phyloP scores from a whole-genome alignment of 2,797 vertebrate genomes.

The Pipistrellus pygmaeus region DNA sequence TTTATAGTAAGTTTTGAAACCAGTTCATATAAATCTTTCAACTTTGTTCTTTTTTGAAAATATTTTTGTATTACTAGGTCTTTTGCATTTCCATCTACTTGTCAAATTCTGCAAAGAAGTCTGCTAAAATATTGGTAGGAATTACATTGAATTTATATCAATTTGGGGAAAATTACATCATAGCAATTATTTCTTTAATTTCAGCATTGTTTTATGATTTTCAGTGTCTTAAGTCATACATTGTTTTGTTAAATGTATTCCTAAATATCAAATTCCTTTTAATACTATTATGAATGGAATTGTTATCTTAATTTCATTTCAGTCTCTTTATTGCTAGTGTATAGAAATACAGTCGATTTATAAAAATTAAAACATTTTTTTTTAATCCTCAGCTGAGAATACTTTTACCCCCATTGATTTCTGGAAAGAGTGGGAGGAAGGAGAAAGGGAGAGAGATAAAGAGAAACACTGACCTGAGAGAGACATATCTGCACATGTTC shows the following conservation, averaged over 20 bases:
- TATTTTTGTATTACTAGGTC: neutral
- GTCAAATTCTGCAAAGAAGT: neutral
- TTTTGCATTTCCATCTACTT: neutral
- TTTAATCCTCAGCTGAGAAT: too few relatives aligned
- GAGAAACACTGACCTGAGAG: too few relatives aligned
- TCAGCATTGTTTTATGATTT: constrained; percentile 33
- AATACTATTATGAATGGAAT: neutral
- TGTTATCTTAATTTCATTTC: neutral
- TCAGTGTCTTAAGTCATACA: neutral
- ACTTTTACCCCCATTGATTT: too few relatives aligned
- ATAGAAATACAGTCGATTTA: neutral
- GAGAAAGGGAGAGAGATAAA: too few relatives aligned
- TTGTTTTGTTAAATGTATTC: constrained; percentile 31
- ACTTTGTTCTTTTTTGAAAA: neutral
- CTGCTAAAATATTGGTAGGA: neutral
- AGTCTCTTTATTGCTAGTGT: neutral
- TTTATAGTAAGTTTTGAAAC: neutral
- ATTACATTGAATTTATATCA: neutral
- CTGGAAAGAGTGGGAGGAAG: too few relatives aligned
- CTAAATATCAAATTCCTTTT: constrained; percentile 24
- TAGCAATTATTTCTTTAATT: constrained; percentile 30
- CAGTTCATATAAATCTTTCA: neutral
- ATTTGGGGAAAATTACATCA: neutral
- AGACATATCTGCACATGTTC: too few relatives aligned
- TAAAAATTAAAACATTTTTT: neutral